A percentile compares a stretch with the other conserved stretches of the same genome.
These are phyloP conservation scores for Caenorhabditis afra DNA, from an alignment of 2,888 invertebrate genomes.

Conservation along the genomic window DNA sequence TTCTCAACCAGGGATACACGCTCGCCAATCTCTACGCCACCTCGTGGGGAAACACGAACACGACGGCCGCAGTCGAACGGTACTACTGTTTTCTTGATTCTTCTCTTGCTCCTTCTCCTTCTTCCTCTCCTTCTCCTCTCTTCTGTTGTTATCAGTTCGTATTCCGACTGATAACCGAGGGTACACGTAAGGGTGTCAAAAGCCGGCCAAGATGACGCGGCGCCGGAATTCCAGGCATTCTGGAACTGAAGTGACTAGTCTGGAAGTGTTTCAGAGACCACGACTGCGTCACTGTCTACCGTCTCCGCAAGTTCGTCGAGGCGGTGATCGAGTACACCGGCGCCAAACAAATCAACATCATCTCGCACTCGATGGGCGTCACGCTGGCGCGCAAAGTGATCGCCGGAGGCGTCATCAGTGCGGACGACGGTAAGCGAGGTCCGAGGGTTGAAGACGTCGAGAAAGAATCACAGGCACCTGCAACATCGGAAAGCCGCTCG, in stretches of 20 bases:
- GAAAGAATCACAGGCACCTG: constrained; percentile 52
- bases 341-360: constrained; percentile 63
- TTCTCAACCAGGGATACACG: constrained; percentile 62
- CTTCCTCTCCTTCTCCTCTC: neutral
- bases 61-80: constrained; percentile 55
- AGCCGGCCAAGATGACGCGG: neutral
- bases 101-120: constrained; percentile 18
- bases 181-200: constrained; percentile 21
- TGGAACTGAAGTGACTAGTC: constrained; percentile 6
- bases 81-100: constrained; percentile 39
- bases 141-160: constrained; percentile 25
- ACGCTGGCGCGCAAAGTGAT: constrained; percentile 71
- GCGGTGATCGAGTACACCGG: constrained; percentile 73
- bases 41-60: constrained; percentile 68
- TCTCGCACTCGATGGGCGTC: constrained; percentile 75
- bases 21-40: constrained; percentile 69
- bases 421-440: constrained; percentile 41
- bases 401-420: constrained; percentile 67
- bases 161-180: constrained; percentile 24
- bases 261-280: constrained; percentile 61
- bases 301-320: constrained; percentile 66
- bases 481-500: constrained; percentile 65
- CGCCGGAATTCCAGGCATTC: constrained; percentile 33
- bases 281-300: constrained; percentile 63
- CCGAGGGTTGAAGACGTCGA: no score